Base-by-base conservation (phyloP, 2,888 invertebrate genomes). In the Brenthis hecate region DNA sequence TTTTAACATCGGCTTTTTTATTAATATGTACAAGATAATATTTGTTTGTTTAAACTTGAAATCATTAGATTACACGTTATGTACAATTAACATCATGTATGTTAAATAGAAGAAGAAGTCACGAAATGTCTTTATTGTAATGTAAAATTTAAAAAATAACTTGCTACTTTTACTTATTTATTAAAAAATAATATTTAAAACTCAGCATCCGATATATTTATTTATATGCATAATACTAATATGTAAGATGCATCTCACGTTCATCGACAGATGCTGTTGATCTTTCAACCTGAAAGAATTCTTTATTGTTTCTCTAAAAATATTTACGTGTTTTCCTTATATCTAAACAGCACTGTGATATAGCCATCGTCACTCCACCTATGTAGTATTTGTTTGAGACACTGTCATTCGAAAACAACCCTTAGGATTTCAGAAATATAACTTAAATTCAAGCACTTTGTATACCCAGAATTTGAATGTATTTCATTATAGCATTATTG, bases 301-400 rank as follows among this genome's bases (percentile, higher is more conserved):
- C 54, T 51, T 28, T 62, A 64, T 70, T 72, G 72, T 72, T 70
- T 63, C 68, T 66, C 63, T 66, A 64, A 56, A 72, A 68, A 56
- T 69, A 69, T 72, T 70, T 65, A 68, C 58, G 68, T 72, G 61
- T 67, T 65, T 65, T 58, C 65, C 56, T 68, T 50, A 32, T 28
- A 57, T 16, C 54, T 61, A 66, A 64, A 57, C 57, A 62, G 43
- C 51, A 56, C 67, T 70, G 70, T 63, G 56, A 65, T 70, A 70
- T 68, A 65, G 56, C 67, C 23, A 56, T 72, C 71, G 64, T 65
- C 71, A 56, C 71, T 16, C 5, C 36, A 43, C 11, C n/a, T 14
- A 19, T 60, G 60, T 66, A 51, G 56, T 56, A 47, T 50, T 56
- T 55, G 16, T 28, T 53, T 54, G 51, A 43, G 65, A 57, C 65